Base-by-base conservation (phyloP, 2,797 vertebrate species). In the Enteromius treurensis region DNA sequence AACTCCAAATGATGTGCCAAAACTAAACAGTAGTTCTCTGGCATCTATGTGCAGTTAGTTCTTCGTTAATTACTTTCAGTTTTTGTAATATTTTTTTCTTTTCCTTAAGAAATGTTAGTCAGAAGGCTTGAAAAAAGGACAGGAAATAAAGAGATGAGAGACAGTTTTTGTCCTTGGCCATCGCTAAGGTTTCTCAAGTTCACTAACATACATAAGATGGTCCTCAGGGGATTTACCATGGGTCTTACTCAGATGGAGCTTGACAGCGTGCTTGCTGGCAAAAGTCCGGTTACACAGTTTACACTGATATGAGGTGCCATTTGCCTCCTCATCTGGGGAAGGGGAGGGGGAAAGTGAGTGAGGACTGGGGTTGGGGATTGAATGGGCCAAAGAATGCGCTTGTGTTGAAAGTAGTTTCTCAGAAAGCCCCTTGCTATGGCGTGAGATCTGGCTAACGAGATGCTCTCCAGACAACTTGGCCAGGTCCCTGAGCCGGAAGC, bases 221-320 rank as follows among this genome's bases (percentile, higher is more conserved):
- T 99, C 98, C 92, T 99, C 98, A 0, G 98, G 97, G 67, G 98
- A 99, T 91, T 99, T 99, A 81, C 97, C 97, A 10, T 99, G 98
- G 90, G 98, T 99, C 95, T 99, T 99, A 93, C 97, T 99, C 94
- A 99, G 96, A 93, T 99, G 98, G 81, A 99, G 98, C 92, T 99
- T 99, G 88, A 99, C 97, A 2, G 98, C 98, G 29, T 99, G 98
- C 95, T 99, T 99, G 94, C 98, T 99, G 0, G 97, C 98, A 96
- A 99, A 99, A 94, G 98, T 99, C 96, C 98, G 96, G 91, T 98
- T 99, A 94, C 98, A 99, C 87, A 99, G 97, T 93, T 98, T 99
- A 94, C 98, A 99, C 93, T 98, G 97, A 93, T 98, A 97, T 86
- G 96, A 92, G 88, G 95, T 93, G 76, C 94, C 96, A 0, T 91